Evolutionary conservation across 2,888 invertebrate species (phyloP).

Genomic region (Adineta ricciae): DNA sequence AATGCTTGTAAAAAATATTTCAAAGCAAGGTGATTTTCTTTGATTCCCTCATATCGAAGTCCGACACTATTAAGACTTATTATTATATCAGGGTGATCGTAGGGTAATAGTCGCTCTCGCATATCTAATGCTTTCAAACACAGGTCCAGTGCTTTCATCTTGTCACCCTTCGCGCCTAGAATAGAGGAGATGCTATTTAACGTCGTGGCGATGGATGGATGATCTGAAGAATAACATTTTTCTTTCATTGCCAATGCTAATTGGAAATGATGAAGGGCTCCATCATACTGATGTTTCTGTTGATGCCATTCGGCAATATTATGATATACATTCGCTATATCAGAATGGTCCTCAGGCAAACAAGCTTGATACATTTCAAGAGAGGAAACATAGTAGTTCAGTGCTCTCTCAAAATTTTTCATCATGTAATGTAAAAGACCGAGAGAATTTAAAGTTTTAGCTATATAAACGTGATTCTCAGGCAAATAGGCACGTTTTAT

Average conservation of each 20-base stretch:
- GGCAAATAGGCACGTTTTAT: neutral
- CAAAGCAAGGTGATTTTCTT: neutral
- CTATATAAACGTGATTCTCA: neutral
- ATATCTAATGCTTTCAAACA: too few species aligned
- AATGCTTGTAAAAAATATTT: neutral
- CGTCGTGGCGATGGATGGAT: too few species aligned
- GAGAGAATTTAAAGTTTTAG: neutral
- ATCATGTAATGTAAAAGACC: neutral
- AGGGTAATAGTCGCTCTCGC: neutral
- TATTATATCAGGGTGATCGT: neutral
- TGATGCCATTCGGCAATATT: too few species aligned
- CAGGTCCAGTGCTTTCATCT: too few species aligned
- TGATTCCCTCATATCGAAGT: neutral
- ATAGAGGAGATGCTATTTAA: neutral
- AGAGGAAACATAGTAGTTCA: neutral
- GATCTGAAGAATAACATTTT: neutral
- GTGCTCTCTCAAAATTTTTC: neutral
- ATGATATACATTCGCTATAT: too few species aligned
- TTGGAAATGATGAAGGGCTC: neutral
- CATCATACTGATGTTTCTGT: too few species aligned
- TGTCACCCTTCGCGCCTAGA: neutral
- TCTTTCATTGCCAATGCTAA: neutral
- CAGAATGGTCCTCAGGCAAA: neutral
- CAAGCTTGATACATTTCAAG: neutral
- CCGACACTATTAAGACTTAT: neutral